phyloP scores from a whole-genome alignment of 2,113 vertebrate genomes.

The Chloropsis cyanopogon region DNA sequence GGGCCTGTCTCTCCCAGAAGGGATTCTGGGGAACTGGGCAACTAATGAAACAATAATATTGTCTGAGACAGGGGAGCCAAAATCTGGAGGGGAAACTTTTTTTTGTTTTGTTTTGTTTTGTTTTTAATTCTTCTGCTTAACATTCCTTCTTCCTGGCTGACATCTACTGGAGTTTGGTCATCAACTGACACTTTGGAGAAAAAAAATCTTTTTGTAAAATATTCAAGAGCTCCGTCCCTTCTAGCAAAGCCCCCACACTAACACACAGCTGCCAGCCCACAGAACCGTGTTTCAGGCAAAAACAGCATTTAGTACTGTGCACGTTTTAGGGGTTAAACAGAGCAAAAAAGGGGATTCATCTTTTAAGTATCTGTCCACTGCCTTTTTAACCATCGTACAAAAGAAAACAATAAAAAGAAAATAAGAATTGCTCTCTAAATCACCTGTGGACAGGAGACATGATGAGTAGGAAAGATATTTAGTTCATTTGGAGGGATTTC shows the following conservation, averaged over 20 bases:
- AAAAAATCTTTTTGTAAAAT: not conserved
- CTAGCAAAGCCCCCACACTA: not conserved
- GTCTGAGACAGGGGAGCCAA: not conserved
- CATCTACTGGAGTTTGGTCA: not conserved
- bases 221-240: not conserved
- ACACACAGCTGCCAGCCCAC: not conserved
- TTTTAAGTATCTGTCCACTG: not conserved
- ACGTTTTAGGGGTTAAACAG: not conserved
- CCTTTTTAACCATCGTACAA: not conserved
- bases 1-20: not conserved
- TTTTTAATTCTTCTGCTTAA: not conserved
- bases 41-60: slow-evolving; percentile 4
- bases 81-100: not conserved
- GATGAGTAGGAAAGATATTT: not conserved
- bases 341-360: not conserved
- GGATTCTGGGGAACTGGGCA: not conserved
- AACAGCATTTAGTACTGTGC: not conserved
- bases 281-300: accelerated
- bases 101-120: not conserved
- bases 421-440: not conserved
- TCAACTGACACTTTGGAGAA: not conserved
- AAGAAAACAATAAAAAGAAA: not conserved
- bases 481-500: not conserved
- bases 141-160: not conserved
- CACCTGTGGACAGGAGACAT: not conserved